Conservation (phyloP, 2,797 vertebrate species). For the Malacoraja senta region DNA sequence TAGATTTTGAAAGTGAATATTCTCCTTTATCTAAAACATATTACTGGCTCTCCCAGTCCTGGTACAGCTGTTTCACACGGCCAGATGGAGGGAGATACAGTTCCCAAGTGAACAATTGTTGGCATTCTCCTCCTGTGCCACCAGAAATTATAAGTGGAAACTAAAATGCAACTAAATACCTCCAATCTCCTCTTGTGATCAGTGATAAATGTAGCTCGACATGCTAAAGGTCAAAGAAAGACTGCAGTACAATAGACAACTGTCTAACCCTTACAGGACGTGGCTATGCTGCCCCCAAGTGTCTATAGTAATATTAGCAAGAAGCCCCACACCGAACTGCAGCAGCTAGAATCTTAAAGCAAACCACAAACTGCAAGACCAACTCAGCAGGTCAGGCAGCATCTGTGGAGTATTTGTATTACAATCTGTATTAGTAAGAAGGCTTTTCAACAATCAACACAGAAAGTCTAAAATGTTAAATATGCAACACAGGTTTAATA, state of each 20-base stretch:
- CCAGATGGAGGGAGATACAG: slow-evolving; percentile 91
- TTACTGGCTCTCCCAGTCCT: slow-evolving; percentile 71
- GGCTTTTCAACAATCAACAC: not conserved
- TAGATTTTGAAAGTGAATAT: slow-evolving; percentile 58
- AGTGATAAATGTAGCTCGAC: slow-evolving; percentile 65
- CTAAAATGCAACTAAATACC: slow-evolving; percentile 69
- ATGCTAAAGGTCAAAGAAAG: slow-evolving; percentile 56
- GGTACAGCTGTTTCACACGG: slow-evolving; percentile 73
- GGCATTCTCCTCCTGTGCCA: slow-evolving; percentile 66
- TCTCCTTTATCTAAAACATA: slow-evolving; percentile 69
- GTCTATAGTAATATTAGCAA: slow-evolving; percentile 30
- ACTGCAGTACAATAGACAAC: slow-evolving; percentile 30
- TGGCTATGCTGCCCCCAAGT: slow-evolving; percentile 60
- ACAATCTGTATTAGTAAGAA: not conserved
- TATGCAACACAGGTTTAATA: not conserved
- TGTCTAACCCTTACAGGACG: slow-evolving; percentile 39
- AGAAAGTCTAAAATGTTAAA: not conserved
- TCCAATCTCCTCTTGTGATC: slow-evolving; percentile 61
- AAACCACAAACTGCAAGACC: too few relatives aligned
- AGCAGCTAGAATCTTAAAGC: too few relatives aligned
- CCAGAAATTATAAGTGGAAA: slow-evolving; percentile 65
- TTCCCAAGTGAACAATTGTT: slow-evolving; percentile 74
- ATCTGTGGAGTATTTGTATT: too few relatives aligned
- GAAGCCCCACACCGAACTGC: too few relatives aligned
- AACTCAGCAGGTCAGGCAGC: too few relatives aligned